Conservation (phyloP, 1,140 invertebrate species). For the Gryllus bimaculatus region DNA sequence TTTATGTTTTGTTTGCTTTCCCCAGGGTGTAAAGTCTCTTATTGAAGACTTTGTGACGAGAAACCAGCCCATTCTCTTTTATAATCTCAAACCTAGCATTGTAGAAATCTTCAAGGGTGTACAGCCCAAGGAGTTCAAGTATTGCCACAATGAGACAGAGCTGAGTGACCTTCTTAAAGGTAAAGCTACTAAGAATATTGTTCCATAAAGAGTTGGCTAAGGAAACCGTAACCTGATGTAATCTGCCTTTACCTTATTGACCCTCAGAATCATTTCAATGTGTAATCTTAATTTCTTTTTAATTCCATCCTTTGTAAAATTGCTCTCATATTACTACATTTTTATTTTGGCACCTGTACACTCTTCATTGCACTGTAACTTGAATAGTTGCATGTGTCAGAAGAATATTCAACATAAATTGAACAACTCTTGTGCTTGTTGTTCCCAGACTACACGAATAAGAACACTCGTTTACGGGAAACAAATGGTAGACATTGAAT, state of each 20-base stretch:
- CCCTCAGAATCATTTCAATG: not conserved
- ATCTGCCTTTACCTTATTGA: not conserved
- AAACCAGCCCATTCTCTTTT: constrained; percentile 63
- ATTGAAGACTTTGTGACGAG: constrained; percentile 62
- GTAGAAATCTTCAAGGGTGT: constrained; percentile 58
- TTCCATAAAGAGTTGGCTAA: not conserved
- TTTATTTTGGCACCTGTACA: not conserved
- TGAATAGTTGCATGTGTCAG: not conserved
- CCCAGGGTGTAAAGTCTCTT: constrained; percentile 58
- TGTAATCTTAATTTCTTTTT: not conserved
- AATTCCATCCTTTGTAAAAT: not conserved
- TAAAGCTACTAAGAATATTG: constrained; percentile 10
- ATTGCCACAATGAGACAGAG: constrained; percentile 50
- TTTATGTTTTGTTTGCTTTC: not conserved
- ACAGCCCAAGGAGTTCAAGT: constrained; percentile 53
- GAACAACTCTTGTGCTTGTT: not conserved
- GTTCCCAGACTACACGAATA: not conserved
- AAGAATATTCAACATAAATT: not conserved
- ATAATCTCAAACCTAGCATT: constrained; percentile 62
- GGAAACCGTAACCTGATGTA: not conserved
- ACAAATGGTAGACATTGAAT: not conserved
- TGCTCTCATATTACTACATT: not conserved
- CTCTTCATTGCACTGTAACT: not conserved
- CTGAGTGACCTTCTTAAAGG: constrained; percentile 50
- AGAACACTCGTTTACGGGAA: not conserved